Conservation (phyloP, 2,888 invertebrate genomes). For the Smittia sp. region DNA sequence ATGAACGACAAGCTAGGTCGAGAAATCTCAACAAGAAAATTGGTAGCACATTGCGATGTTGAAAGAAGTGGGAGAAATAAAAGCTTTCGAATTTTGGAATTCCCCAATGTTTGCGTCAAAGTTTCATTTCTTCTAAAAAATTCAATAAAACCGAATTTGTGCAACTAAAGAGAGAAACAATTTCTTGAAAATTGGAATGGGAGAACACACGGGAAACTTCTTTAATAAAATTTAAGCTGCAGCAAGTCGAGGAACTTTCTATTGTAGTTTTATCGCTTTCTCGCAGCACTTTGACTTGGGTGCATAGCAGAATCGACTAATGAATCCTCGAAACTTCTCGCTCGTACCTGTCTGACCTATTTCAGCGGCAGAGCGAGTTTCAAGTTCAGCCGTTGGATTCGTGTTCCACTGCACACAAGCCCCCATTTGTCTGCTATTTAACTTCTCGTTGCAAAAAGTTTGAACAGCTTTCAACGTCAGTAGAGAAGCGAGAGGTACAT, state of each 20-base stretch:
- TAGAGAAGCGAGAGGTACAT: background rate
- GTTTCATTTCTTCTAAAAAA: background rate
- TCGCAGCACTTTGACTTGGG: background rate
- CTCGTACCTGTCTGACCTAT: background rate
- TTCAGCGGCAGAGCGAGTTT: background rate
- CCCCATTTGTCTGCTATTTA: background rate
- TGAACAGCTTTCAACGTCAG: background rate
- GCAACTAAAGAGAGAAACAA: too few species aligned
- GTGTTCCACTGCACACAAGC: background rate
- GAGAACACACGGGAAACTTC: too few species aligned
- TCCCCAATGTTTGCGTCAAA: background rate
- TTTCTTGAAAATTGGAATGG: too few species aligned
- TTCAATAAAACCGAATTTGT: background rate
- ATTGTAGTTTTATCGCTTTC: background rate
- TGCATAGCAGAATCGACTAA: background rate
- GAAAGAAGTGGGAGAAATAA: background rate
- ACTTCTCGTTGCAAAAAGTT: background rate
- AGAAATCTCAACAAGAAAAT: background rate
- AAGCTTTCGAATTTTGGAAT: background rate
- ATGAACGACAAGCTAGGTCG: background rate
- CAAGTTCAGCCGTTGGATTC: slow-evolving; percentile 7
- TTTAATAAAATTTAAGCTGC: background rate
- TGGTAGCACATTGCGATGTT: background rate
- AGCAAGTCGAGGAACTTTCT: background rate
- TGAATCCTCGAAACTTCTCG: background rate